A percentile compares a stretch with the other conserved stretches of the same genome.
Conservation (phyloP, 2,113 vertebrate species). For the Hemicordylus capensis region DNA sequence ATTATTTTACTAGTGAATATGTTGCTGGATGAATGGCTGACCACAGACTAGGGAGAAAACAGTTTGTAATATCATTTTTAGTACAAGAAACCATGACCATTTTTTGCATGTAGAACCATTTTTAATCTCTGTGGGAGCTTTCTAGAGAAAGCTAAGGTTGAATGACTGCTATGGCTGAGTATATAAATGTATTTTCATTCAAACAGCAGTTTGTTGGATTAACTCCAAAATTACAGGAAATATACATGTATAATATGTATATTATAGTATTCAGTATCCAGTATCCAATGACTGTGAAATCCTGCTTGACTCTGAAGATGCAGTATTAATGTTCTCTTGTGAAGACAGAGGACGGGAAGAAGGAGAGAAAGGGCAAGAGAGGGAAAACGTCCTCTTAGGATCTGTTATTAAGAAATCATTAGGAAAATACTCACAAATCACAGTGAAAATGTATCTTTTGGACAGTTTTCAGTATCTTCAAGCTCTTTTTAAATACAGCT, state of each 20-base stretch:
- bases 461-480: not conserved
- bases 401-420: not conserved
- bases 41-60: not conserved
- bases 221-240: not conserved
- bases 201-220: not conserved
- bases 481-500: not conserved
- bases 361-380: fast-evolving
- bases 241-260: not conserved
- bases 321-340: not conserved
- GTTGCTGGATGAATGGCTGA: no score
- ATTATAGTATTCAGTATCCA: not conserved
- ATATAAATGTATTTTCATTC: not conserved
- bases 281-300: not conserved
- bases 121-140: not conserved
- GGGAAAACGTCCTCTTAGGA: no score
- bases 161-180: not conserved
- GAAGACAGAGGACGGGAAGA: not conserved
- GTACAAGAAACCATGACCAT: not conserved
- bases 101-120: not conserved
- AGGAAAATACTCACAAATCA: not conserved
- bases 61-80: not conserved
- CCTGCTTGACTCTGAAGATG: not conserved
- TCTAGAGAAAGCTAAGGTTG: not conserved
- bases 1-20: no score
- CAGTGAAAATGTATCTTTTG: not conserved